Percentiles rank a stretch among this genome's conserved stretches.
These are phyloP conservation scores for Drosophila auraria DNA, from an alignment of 1,140 invertebrate genomes.

Conservation along the genomic window DNA sequence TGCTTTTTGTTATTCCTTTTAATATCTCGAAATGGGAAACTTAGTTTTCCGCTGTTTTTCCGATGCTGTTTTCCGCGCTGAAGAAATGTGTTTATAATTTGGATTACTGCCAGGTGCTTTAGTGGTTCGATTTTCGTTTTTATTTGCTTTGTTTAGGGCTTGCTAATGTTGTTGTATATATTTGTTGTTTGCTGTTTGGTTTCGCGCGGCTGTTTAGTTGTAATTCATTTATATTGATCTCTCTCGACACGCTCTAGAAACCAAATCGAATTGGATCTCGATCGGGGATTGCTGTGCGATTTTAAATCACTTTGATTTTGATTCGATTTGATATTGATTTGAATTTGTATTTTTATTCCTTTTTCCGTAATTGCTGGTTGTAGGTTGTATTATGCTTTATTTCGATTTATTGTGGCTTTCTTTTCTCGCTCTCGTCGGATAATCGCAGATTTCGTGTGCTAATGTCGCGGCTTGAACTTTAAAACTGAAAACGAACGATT, in stretches of 20 bases:
- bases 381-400: neutral
- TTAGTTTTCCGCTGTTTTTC: conserved; percentile 34
- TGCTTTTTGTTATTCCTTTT: neutral
- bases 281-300: conserved; percentile 1
- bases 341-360: conserved; percentile 2
- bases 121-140: conserved; percentile 24
- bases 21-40: conserved; percentile 3
- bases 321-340: neutral
- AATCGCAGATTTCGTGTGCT: conserved; percentile 77
- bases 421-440: conserved; percentile 45
- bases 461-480: conserved; percentile 84
- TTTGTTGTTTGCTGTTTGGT: conserved; percentile 14
- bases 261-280: conserved; percentile 25
- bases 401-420: conserved; percentile 11
- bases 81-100: conserved; percentile 38
- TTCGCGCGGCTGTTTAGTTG: conserved; percentile 19
- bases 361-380: neutral
- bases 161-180: conserved; percentile 19
- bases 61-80: conserved; percentile 8
- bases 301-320: conserved; percentile 3
- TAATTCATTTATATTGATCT: conserved; percentile 40
- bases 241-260: conserved; percentile 55
- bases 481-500: conserved; percentile 78
- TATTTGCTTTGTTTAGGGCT: conserved; percentile 13
- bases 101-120: conserved; percentile 37